A percentile compares a stretch with the other conserved stretches of the same genome.
Evolutionary conservation across 1,140 invertebrate genomes (phyloP).

Genomic region (Mizuhopecten yessoensis): DNA sequence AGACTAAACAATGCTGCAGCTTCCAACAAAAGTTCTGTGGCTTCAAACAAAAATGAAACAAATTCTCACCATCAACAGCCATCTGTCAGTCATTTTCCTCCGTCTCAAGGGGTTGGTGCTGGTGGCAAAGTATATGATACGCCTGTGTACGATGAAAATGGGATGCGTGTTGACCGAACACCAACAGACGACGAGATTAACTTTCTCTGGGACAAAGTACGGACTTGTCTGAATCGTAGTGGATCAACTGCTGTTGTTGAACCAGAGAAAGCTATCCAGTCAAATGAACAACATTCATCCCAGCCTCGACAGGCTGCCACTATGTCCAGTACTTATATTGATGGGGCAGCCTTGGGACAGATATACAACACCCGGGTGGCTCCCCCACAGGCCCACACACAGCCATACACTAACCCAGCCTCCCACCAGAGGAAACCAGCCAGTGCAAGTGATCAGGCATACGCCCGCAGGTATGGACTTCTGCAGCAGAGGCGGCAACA

Average conservation of each 20-base stretch:
- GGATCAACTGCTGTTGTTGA: conserved; percentile 48
- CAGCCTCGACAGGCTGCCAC: conserved; percentile 65
- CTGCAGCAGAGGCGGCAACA: conserved; percentile 72
- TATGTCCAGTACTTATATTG: conserved; percentile 76
- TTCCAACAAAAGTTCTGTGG: no score
- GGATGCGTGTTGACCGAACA: conserved; percentile 78
- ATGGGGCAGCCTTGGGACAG: conserved; percentile 74
- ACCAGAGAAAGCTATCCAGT: background rate
- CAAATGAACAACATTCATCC: background rate
- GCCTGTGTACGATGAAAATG: conserved; percentile 74
- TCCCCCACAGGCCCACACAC: conserved; percentile 34
- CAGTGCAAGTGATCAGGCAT: conserved; percentile 47
- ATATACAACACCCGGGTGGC: conserved; percentile 60
- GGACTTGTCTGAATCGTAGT: conserved; percentile 75
- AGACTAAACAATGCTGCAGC: background rate
- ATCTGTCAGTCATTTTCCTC: conserved; percentile 50
- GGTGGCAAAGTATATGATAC: conserved; percentile 57
- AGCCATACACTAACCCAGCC: background rate
- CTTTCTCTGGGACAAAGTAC: conserved; percentile 81
- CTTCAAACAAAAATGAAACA: background rate
- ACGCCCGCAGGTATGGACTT: conserved; percentile 69
- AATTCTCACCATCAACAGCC: conserved; percentile 49
- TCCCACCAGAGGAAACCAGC: background rate
- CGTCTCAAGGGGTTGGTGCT: conserved; percentile 46
- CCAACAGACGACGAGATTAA: conserved; percentile 83